Evolutionary conservation across 2,888 invertebrate genomes (phyloP), one percentile per base, ranked within the genome.

Genomic region (Dromius quadrimaculatus): DNA sequence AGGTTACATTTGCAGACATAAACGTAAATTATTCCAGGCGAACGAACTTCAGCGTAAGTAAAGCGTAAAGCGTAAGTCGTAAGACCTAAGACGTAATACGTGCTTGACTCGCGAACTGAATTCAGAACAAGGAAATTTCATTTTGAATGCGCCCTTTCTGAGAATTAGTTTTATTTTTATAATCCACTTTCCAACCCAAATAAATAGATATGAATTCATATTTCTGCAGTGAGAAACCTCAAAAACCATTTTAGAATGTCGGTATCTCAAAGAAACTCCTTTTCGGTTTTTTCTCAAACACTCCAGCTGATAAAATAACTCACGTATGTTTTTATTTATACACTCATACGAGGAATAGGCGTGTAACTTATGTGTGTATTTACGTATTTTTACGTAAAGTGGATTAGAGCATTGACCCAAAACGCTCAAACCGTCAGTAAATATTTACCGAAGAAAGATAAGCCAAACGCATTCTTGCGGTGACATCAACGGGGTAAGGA

Each of bases 351-450:
- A 23, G 34, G 38, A 66, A 66, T 13, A 50, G 20, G 20, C 19
- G 28, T 20, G 47, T 47, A 23, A 17, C 17, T n/a, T 36, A 19
- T 36, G 61, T 59, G 19, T 13, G 50, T 66, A 66, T 66, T 66
- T 66, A 69, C 59, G 68, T 69, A 69, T 69, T 69, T 68, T 69
- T 59, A 69, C 43, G 41, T 41, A 59, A 69, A 69, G 68, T 69
- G 68, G 68, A 69, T 59, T 61, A 45, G 68, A 69, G 68, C 68
- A 69, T 50, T 69, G 68, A 61, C 68, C 68, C 61, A 69, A 38
- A 59, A 57, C 68, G 34, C 36, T 66, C 32, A 69, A 34, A 36
- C 59, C 59, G 43, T 32, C 43, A 47, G 68, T 45, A 69, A 69
- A 69, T 69, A 69, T 69, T 69, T 69, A 69, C 68, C 28, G 45